Base-by-base conservation (phyloP, 1,140 invertebrate species). In the Drosophila santomea region DNA sequence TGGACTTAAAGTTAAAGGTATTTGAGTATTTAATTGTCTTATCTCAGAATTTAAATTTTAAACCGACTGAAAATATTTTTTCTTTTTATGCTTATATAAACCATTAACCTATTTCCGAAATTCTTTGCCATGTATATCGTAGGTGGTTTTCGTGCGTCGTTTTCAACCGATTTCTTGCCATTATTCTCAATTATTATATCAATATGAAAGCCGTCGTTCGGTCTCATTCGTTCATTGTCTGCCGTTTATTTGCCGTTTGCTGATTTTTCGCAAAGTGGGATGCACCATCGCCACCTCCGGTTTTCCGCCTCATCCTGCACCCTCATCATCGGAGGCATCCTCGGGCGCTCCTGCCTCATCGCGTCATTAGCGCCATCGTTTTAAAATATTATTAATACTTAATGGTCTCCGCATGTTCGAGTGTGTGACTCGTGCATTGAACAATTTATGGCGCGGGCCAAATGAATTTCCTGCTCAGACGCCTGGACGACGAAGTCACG, bases 331-430 rank as follows among this genome's bases (percentile, higher is more conserved):
- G 5, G 32, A 44, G 41, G 44, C 60, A 59, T 59, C 43, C 78
- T 60, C 43, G 47, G 60, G 69, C 35, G 36, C 43, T 64, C 35
- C 48, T 50, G 64, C 25, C 54, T 58, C 62, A 64, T 86, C 62
- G 82, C 83, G 76, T 86, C 82, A 86, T 88, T 86, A 86, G 83
- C 83, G 75, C 71, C 83, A 79, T 67, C 83, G 63, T 82, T 88
- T 86, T 86, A 88, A 85, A 88, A 86, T 79, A 86, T 82, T 86
- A 86, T 88, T 86, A 88, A 86, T 86, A 83, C 83, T 88, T 86
- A 86, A 86, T 88, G 78, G 69, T 76, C 79, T 45, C 68, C 68
- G 54, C 78, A 74, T 82, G 74, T 51, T 61, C 68, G 54, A 48
- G 66, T 66, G 60, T 74, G 60, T 75, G 63, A 25, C 45, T 47